Evolutionary conservation across 1,140 invertebrate species (phyloP), one percentile per base, ranked within the genome.

Genomic region (Ephestia elutella): DNA sequence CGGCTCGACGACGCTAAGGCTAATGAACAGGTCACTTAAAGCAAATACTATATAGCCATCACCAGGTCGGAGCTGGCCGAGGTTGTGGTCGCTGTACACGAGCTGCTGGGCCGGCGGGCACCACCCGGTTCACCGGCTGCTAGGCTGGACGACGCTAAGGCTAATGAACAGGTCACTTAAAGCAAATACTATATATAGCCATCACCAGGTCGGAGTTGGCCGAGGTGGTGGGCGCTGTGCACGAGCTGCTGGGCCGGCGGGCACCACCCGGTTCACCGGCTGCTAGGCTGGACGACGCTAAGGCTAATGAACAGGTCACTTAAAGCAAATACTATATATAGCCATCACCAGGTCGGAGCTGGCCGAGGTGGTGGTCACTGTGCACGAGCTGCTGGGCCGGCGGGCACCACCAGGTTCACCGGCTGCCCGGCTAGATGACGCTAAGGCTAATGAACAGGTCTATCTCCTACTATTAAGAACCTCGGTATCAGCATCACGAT

Each of bases 331-430:
- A n/a, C n/a, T n/a, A n/a, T n/a, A n/a, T n/a, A n/a, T n/a, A 0
- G 96, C 96, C 70, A 97, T 99, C 75, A 97, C 96, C 49, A 93
- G 95, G 68, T 91, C 94, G 18, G 96, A 98, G 85, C 91, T 99
- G 70, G 92, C 93, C 9, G 95, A 98, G 87, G 95, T 98, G 9
- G 95, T 98, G 1, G 92, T 93, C 5, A 96, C 97, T 4, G 94
- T 98, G 2, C 97, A 98, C 86, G 96, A 98, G 83, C 91, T 99
- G 64, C 95, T 97, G 92, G 96, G 95, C 0, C 86, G 93, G 44
- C 89, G 92, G 65, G 87, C 92, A 7, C 92, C 93, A 48, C 93
- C 94, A 66, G 89, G 89, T 63, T 92, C 92, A 0, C 94, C 89
- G 60, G 91, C 92, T 11, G 93, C 95, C 49, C 67, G 81, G 56